phyloP scores from a whole-genome alignment of 1,140 invertebrate species.

The Rhyzopertha dominica region DNA sequence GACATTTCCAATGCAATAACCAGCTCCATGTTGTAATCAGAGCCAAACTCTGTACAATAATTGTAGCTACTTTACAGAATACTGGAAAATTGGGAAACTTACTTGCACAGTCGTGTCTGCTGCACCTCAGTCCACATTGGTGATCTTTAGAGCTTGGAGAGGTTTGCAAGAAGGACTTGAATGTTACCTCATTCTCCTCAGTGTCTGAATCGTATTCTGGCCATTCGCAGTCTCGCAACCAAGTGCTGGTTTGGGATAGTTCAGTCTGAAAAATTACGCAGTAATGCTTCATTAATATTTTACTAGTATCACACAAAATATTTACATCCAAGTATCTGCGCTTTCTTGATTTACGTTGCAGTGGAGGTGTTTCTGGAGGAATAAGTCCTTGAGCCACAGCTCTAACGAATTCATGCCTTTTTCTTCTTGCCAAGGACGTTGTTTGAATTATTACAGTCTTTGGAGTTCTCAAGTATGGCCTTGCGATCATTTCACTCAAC shows the following conservation, averaged over 20 bases:
- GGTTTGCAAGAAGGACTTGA: conserved; percentile 15
- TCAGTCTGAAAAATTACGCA: conserved; percentile 46
- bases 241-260: conserved; percentile 41
- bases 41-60: conserved; percentile 23
- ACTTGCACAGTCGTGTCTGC: conserved; percentile 29
- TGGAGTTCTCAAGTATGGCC: conserved; percentile 60
- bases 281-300: conserved; percentile 5
- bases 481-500: conserved; percentile 61
- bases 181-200: conserved; percentile 47
- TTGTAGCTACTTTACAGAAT: neutral
- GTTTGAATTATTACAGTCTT: conserved; percentile 58
- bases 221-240: conserved; percentile 56
- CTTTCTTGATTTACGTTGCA: conserved; percentile 47
- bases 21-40: conserved; percentile 60
- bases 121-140: conserved; percentile 35
- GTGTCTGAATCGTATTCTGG: conserved; percentile 57
- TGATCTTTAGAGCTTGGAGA: conserved; percentile 30
- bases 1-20: conserved; percentile 69
- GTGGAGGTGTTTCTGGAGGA: conserved; percentile 60
- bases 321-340: conserved; percentile 48
- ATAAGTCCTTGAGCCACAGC: conserved; percentile 63
- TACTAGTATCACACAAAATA: too few relatives aligned
- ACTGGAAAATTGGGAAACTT: neutral
- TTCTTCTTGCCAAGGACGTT: conserved; percentile 54
- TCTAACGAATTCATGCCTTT: conserved; percentile 60